phyloP scores from a whole-genome alignment of 2,113 vertebrate genomes.

The human region DNA sequence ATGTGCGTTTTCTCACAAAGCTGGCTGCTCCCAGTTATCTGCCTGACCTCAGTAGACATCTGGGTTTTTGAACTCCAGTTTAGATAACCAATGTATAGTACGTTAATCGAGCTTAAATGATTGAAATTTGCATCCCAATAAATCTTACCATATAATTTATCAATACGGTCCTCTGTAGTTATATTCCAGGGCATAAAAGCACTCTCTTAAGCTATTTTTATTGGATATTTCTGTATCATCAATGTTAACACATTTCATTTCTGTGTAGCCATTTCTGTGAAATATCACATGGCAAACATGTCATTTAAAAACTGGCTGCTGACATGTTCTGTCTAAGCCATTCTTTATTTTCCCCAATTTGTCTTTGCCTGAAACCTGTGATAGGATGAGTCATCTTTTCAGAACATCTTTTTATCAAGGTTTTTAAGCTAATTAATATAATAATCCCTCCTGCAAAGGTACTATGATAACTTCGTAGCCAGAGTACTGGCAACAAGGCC shows the following conservation, averaged over 20 bases:
- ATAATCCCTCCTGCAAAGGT: neutral
- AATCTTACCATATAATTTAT: fast-evolving
- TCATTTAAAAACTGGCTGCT: neutral
- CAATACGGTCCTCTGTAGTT: neutral
- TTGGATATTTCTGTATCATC: neutral
- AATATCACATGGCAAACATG: neutral
- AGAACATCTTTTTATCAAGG: neutral
- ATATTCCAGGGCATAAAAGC: neutral
- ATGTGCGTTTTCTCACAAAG: neutral
- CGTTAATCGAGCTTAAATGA: neutral
- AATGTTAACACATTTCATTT: neutral
- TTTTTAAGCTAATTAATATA: neutral
- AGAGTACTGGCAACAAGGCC: fast-evolving
- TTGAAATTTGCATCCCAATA: neutral
- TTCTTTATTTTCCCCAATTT: neutral
- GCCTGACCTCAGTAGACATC: too few species aligned
- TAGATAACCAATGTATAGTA: neutral
- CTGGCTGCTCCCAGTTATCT: too few species aligned
- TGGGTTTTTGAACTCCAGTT: neutral
- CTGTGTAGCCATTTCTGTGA: neutral
- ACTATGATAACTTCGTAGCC: neutral
- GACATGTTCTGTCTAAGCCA: neutral
- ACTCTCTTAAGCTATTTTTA: neutral
- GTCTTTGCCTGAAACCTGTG: neutral
- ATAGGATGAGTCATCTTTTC: neutral